These are phyloP conservation scores for Drosophila lowei DNA, from an alignment of 1,140 invertebrate genomes.

Conservation along the genomic window DNA sequence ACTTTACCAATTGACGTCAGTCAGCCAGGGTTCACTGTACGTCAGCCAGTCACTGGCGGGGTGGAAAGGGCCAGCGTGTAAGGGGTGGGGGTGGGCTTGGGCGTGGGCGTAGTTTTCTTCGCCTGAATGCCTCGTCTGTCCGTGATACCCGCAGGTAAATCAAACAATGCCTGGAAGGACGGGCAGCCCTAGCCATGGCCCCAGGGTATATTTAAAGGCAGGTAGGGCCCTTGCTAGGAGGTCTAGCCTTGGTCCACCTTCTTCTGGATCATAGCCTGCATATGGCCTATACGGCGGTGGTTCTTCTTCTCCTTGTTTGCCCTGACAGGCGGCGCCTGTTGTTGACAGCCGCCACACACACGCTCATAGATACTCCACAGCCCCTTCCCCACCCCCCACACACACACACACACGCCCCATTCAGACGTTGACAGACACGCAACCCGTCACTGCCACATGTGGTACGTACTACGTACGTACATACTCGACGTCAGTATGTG, in stretches of 20 bases:
- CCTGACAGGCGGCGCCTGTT: slow-evolving; percentile 35
- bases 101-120: slow-evolving; percentile 19
- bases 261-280: no score
- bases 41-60: no score
- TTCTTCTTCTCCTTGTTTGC: slow-evolving; percentile 17
- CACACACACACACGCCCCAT: slow-evolving; percentile 28
- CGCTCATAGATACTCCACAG: slow-evolving; percentile 15
- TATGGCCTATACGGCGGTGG: no score
- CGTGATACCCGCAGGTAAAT: slow-evolving; percentile 53
- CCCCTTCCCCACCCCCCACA: background rate
- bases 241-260: background rate
- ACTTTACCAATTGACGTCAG: slow-evolving; percentile 36
- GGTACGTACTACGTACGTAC: background rate
- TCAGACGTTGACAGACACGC: slow-evolving; percentile 31
- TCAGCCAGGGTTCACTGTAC: slow-evolving; percentile 25
- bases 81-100: background rate
- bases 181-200: slow-evolving; percentile 29
- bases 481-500: slow-evolving; percentile 16
- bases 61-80: no score
- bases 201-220: background rate
- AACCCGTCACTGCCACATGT: slow-evolving; percentile 44
- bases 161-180: slow-evolving; percentile 40
- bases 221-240: background rate
- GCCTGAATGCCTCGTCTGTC: slow-evolving; percentile 36
- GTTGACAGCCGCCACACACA: slow-evolving; percentile 54